Percentiles rank a stretch among this genome's conserved stretches.
These are phyloP conservation scores for Tetanocera ferruginea DNA, from an alignment of 2,888 invertebrate species.

Conservation along the genomic window DNA sequence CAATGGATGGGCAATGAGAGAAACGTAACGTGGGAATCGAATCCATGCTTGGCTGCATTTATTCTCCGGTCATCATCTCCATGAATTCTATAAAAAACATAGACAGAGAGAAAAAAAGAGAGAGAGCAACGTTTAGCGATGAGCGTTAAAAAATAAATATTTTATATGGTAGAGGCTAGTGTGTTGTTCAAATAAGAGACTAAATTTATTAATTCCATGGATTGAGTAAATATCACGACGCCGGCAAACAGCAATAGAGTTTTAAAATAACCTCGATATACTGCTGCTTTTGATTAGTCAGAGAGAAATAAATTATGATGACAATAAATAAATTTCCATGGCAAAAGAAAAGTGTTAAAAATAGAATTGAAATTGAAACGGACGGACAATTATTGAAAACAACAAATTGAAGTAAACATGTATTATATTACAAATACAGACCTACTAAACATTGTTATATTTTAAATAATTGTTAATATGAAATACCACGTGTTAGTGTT, in stretches of 20 bases:
- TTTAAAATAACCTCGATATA: slow-evolving; percentile 30
- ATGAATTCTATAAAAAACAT: slow-evolving; percentile 84
- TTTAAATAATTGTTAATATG: neutral
- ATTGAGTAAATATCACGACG: neutral
- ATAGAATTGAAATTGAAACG: neutral
- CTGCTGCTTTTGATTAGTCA: slow-evolving; percentile 13
- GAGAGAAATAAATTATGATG: slow-evolving; percentile 17
- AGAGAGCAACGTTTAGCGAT: neutral
- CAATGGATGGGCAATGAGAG: neutral
- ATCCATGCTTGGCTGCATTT: slow-evolving; percentile 64
- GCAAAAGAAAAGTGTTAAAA: slow-evolving; percentile 18
- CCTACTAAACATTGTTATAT: neutral
- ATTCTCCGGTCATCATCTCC: slow-evolving; percentile 97
- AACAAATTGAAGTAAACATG: neutral
- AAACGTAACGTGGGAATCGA: neutral
- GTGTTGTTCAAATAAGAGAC: neutral
- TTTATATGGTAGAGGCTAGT: neutral
- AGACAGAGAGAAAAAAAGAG: neutral
- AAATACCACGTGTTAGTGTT: neutral
- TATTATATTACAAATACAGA: neutral
- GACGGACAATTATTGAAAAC: neutral
- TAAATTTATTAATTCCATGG: slow-evolving; percentile 22
- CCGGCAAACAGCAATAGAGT: slow-evolving; percentile 26
- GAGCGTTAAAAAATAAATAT: neutral
- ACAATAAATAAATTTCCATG: slow-evolving; percentile 35